Evolutionary conservation across 2,888 invertebrate genomes (phyloP), one percentile per base, ranked within the genome.

Genomic region (Pammene aurita): DNA sequence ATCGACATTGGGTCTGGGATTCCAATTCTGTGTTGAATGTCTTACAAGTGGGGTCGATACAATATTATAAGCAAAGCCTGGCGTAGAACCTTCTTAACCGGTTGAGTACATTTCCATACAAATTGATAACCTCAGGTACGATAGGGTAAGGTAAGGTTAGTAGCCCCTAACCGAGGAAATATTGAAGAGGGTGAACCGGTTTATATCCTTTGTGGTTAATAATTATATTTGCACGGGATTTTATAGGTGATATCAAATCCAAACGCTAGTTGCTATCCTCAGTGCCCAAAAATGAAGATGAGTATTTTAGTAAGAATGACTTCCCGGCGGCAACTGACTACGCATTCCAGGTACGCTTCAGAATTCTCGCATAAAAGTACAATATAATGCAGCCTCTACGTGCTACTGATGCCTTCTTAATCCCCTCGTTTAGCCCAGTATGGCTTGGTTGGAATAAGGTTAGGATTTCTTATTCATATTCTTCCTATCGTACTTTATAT

Each of bases 81-180:
- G 34, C n/a, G 54, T 34, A 52, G n/a, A 54, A 54, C 54, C 14
- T 42, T 34, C 42, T 54, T 64, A 55, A 2, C 44, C 48, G 54
- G 58, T 65, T 65, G 60, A 60, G 58, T 65, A 68, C 63, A 54
- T 69, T 69, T 60, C 69, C 60, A 69, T 69, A 60, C 65, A 69
- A 69, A 65, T 65, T 69, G 69, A 16, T 46, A 69, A 69, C 65
- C 52, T 65, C 55, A 58, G 60, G 58, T 48, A 48, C 64, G 55
- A 55, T 42, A 57, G 46, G 64, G 60, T 18, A n/a, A 55, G 64
- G 60, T 18, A n/a, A 55, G 46, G 64, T 64, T 58, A 55, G 44
- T 54, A n/a, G 63, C 42, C 63, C 57, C 34, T 57, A 50, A 48
- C 62, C 42, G 55, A 34, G 58, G 54, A 64, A 64, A 63, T 69